These are phyloP conservation scores for Stenotaenia linearis DNA, from an alignment of 2,888 invertebrate genomes.

Conservation along the genomic window DNA sequence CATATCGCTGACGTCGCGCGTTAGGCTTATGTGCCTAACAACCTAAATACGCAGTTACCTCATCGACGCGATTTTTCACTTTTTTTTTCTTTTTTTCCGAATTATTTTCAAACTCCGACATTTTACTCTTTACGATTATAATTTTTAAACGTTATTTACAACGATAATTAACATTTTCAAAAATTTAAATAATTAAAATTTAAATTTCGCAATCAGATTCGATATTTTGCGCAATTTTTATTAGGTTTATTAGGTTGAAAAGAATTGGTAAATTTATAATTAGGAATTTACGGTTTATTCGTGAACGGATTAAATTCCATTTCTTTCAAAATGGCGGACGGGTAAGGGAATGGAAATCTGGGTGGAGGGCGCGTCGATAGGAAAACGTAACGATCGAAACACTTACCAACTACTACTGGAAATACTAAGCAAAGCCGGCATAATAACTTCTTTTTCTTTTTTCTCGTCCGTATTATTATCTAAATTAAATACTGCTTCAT, in stretches of 20 bases:
- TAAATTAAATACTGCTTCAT: constrained; percentile 36
- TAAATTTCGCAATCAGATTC: neutral
- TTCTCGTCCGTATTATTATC: constrained; percentile 32
- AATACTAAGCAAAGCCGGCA: constrained; percentile 35
- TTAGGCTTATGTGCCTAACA: neutral
- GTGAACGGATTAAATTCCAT: constrained; percentile 5
- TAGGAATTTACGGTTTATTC: neutral
- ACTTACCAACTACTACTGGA: constrained; percentile 36
- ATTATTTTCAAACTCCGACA: neutral
- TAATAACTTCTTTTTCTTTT: constrained; percentile 32
- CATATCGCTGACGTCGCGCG: too few species aligned
- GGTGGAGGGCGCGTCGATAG: neutral
- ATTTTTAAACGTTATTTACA: too few species aligned
- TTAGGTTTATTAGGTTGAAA: too few species aligned
- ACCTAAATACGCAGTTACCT: neutral
- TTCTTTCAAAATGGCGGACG: neutral
- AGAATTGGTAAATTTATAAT: too few species aligned
- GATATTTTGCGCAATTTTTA: neutral
- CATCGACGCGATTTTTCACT: neutral
- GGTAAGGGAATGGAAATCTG: neutral
- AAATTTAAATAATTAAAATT: neutral
- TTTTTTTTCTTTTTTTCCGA: too few species aligned
- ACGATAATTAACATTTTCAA: too few species aligned
- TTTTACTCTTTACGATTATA: too few species aligned
- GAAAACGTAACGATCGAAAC: neutral